A percentile compares a stretch with the other conserved stretches of the same genome.
These are phyloP conservation scores for Empidonax alnorum DNA, from an alignment of 2,113 vertebrate species.

Conservation along the genomic window DNA sequence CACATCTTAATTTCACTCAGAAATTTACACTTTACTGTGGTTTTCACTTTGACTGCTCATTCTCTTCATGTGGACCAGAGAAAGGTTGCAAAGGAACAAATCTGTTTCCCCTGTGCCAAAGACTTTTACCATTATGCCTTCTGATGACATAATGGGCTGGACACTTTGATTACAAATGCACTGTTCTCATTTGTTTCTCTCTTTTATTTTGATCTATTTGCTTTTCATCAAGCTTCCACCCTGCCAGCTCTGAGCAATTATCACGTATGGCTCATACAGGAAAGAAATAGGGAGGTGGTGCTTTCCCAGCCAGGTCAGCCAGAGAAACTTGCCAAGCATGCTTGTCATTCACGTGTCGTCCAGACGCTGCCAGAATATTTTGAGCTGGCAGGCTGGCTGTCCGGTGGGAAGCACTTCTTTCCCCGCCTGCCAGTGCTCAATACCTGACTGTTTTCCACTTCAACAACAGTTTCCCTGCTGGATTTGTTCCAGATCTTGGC, in stretches of 20 bases:
- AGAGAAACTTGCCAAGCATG: constrained; percentile 4
- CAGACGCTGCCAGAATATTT: neutral
- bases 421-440: neutral
- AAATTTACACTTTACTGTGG: neutral
- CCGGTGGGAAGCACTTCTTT: neutral
- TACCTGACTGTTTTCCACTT: neutral
- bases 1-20: neutral
- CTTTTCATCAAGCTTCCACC: neutral
- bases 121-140: neutral
- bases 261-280: neutral
- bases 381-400: neutral
- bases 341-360: neutral
- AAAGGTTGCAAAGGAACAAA: neutral
- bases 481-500: neutral
- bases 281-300: neutral
- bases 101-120: neutral
- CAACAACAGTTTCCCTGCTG: neutral
- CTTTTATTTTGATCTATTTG: neutral
- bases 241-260: neutral
- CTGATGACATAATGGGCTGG: neutral
- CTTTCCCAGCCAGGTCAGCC: neutral
- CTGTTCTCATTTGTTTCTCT: neutral
- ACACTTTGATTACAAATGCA: neutral
- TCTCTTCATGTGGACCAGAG: neutral
- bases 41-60: neutral